Evolutionary conservation across 2,797 vertebrate genomes (phyloP).

Genomic region (Triplophysa yarkandensis): DNA sequence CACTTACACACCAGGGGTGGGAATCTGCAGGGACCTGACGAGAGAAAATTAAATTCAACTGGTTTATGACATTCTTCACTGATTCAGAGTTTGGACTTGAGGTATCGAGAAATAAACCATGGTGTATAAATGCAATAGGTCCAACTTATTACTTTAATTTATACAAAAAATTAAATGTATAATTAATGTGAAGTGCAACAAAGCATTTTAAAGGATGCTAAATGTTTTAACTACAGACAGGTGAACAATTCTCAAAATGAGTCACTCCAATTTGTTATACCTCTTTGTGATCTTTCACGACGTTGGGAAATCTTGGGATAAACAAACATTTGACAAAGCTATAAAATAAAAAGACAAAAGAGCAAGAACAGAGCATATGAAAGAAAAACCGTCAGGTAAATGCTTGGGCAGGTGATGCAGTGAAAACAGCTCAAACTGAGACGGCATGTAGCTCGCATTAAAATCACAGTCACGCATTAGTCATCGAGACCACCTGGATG

Average conservation of each 20-base stretch:
- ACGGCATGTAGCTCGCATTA: constrained; percentile 65
- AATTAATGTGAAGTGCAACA: too few species aligned
- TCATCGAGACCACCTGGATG: constrained; percentile 51
- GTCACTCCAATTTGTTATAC: constrained; percentile 14
- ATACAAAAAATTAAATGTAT: too few species aligned
- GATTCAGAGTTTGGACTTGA: not conserved
- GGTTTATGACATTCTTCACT: not conserved
- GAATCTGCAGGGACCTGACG: not conserved
- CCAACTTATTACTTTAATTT: too few species aligned
- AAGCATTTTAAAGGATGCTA: not conserved
- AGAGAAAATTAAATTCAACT: not conserved
- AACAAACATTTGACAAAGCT: constrained; percentile 28
- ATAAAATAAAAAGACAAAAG: constrained; percentile 19
- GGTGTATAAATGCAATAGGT: too few species aligned
- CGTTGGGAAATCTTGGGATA: not conserved
- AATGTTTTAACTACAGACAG: constrained; percentile 14
- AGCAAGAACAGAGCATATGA: not conserved
- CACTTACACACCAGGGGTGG: constrained; percentile 51
- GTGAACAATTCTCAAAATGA: constrained; percentile 9
- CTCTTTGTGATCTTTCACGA: constrained; percentile 15
- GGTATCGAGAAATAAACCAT: not conserved
- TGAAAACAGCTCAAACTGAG: constrained; percentile 58
- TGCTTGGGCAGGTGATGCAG: constrained; percentile 52
- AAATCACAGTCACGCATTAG: constrained; percentile 42
- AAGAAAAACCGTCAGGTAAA: constrained; percentile 66